Base-by-base conservation (phyloP, 35 echinoderm and acorn worm genomes). In the Stichopus chloronotus region DNA sequence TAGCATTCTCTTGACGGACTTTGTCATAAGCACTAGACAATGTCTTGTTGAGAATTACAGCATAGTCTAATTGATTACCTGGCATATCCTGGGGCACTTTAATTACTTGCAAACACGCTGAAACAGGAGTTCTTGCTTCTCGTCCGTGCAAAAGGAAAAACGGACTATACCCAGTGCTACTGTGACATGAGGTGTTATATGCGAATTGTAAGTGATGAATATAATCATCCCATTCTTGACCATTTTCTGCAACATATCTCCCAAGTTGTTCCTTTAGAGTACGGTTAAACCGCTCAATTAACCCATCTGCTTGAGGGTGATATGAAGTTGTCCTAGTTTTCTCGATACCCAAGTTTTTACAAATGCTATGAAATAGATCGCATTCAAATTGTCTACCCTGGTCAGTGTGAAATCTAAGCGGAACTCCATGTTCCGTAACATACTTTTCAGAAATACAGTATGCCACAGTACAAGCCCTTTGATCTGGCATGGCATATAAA, bases 251-350 rank as follows among this genome's bases (percentile, higher is more conserved):
- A 71, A 71, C 63, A n/a, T 71, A 71, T 71, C 63, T 71, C 63
- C 63, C 63, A 11, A 71, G 63, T 71, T 71, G 63, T 71, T 71
- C 63, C n/a, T 71, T 71, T 71, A 71, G 4, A 1, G 63, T 13
- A 71, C 63, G 63, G n/a, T 71, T 71, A 71, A 71, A 71, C n/a
- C 63, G 63, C 21, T 77, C 88, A 25, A 72, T 30, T 24, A 76
- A 55, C 12, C 63, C 88, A 23, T 91, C 71, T 78, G 19, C 13
- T 56, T 91, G 63, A 10, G 63, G 88, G 58, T 91, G 88, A 78
- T 91, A 91, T 6, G 88, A n/a, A 71, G 63, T 71, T 71, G 63
- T 71, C n/a, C 63, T 71, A n/a, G 63, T 71, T 71, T 71, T 71
- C 30, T 71, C 63, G 63, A 71, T 71, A 71, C 63, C 63, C 4